These are phyloP conservation scores for Leptopterna dolabrata DNA, from an alignment of 2,888 invertebrate genomes.

Conservation along the genomic window DNA sequence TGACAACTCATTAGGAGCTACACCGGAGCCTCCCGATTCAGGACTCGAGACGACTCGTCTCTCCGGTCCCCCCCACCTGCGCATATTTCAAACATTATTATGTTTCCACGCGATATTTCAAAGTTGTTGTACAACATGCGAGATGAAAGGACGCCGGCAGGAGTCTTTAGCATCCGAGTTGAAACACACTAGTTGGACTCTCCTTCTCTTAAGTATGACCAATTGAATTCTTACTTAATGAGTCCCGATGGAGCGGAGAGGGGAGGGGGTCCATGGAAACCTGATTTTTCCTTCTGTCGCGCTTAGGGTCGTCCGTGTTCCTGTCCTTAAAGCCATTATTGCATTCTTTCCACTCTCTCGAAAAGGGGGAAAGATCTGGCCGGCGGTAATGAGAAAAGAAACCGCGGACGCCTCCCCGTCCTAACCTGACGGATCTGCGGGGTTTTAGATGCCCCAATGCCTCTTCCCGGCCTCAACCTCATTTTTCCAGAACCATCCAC, in stretches of 20 bases:
- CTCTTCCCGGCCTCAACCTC: conserved; percentile 16
- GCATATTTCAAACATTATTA: conserved; percentile 26
- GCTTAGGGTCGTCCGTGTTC: conserved; percentile 19
- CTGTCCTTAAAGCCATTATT: conserved; percentile 34
- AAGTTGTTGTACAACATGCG: conserved; percentile 30
- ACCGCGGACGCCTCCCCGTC: neutral
- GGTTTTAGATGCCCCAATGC: neutral
- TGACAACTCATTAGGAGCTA: conserved; percentile 21
- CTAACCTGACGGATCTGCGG: neutral
- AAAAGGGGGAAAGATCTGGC: conserved; percentile 25
- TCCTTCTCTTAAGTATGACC: conserved; percentile 31
- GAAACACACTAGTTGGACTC: conserved; percentile 24
- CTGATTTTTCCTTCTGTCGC: conserved; percentile 41
- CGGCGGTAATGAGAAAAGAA: conserved; percentile 36
- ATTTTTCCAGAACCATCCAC: conserved; percentile 27
- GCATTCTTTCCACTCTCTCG: conserved; percentile 37
- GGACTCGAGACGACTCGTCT: neutral
- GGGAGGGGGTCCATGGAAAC: conserved; percentile 1
- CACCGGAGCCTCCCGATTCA: neutral
- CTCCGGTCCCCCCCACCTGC: neutral
- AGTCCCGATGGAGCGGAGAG: conserved; percentile 30
- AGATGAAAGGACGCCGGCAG: conserved; percentile 45
- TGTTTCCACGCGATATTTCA: conserved; percentile 29
- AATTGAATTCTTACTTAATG: conserved; percentile 47
- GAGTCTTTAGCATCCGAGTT: conserved; percentile 29